A percentile compares a stretch with the other conserved stretches of the same genome.
Conservation (phyloP, 2,113 vertebrate genomes). For the Tylochromis polylepis region DNA sequence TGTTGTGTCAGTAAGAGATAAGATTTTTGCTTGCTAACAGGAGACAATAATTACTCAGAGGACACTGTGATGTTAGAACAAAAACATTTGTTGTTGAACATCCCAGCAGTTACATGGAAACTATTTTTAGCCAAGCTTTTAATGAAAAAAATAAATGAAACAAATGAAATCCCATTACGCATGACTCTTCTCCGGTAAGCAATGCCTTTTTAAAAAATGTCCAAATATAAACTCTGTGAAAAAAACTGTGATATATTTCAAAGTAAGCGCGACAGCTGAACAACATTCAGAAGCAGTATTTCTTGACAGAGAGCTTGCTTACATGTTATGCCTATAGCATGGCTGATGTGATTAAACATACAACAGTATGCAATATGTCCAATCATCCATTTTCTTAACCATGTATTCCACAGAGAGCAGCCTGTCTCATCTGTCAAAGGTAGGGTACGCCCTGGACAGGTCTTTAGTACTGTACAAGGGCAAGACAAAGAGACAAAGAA, state of each 20-base stretch:
- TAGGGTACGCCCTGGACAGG: not conserved
- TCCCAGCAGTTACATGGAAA: not conserved
- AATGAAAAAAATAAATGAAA: not conserved
- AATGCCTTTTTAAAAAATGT: not conserved
- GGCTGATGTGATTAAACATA: not conserved
- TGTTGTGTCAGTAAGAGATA: constrained; percentile 14
- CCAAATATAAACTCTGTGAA: not conserved
- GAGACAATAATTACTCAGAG: not conserved
- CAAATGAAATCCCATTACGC: not conserved
- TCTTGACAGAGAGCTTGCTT: not conserved
- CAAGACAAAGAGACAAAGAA: not conserved
- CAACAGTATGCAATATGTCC: not conserved
- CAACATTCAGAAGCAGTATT: not conserved
- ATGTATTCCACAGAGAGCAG: not conserved
- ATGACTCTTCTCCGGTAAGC: not conserved
- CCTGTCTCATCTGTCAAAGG: not conserved
- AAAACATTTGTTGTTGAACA: not conserved
- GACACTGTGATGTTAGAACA: not conserved
- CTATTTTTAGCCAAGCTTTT: not conserved
- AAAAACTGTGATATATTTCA: not conserved
- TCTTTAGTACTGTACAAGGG: not conserved
- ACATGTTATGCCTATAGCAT: not conserved
- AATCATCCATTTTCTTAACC: not conserved
- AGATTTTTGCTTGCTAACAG: not conserved
- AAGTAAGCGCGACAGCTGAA: not conserved